A percentile compares a stretch with the other conserved stretches of the same genome.
phyloP scores from a whole-genome alignment of 2,113 vertebrate species.

The Erinaceus europaeus region DNA sequence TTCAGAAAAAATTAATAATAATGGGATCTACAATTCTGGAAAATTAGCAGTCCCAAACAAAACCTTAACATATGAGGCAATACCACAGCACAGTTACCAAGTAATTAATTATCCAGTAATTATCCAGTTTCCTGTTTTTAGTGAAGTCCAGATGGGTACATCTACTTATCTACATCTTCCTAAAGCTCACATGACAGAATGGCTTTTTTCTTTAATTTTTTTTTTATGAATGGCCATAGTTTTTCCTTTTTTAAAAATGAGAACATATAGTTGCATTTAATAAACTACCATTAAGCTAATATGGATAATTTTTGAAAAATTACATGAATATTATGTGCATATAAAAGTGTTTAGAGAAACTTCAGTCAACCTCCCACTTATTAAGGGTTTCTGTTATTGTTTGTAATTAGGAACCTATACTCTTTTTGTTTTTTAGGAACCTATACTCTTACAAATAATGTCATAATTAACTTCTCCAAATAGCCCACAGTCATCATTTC shows the following conservation, averaged over 20 bases:
- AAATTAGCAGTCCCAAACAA: not conserved
- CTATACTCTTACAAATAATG: no score
- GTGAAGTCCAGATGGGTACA: not conserved
- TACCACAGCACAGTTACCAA: not conserved
- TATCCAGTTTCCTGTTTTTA: not conserved
- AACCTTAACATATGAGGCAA: not conserved
- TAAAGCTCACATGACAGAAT: not conserved
- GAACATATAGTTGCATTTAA: not conserved
- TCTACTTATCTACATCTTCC: not conserved
- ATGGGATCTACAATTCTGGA: not conserved
- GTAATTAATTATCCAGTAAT: not conserved
- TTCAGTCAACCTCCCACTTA: not conserved
- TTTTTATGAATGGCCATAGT: not conserved
- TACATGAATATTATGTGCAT: not conserved
- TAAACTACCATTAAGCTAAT: not conserved
- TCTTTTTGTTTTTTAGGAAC: not conserved
- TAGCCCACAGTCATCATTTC: not conserved
- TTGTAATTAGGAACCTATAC: not conserved
- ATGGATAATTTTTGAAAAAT: not conserved
- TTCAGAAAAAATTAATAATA: conserved; percentile 7
- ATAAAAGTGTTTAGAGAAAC: not conserved
- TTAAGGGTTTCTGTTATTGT: not conserved
- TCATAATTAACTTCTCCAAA: not conserved
- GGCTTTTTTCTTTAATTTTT: no score
- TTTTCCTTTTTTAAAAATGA: not conserved